Base-by-base conservation (phyloP, 2,888 invertebrate genomes). In the Melolontha melolontha region DNA sequence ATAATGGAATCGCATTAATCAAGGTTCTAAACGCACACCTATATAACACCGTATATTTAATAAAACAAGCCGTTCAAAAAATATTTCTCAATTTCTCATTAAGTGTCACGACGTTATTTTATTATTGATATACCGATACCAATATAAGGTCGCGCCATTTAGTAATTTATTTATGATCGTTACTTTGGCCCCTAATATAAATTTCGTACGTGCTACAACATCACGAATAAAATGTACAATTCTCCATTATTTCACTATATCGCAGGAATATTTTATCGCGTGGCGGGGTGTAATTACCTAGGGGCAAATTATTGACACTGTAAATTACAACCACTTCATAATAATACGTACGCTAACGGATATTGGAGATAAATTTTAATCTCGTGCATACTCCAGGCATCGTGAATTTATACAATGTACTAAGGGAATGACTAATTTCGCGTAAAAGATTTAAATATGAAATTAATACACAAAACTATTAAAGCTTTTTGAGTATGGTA, bases 231-330 rank as follows among this genome's bases (percentile, higher is more conserved):
- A 51, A 51, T 27, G 29, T 12, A 51, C 27, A 51, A n/a, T 27
- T 29, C 51, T 34, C 51, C 29, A 17, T 52, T 52, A 52, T 34
- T 52, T 52, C 12, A 52, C 12, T 52, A 52, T 14, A 52, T 50
- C 17, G 29, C 34, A 1, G 34, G 51, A 12, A 5, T 34, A 52
- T 52, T 17, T 52, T 52, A 52, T 52, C 51, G 51, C 29, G n/a
- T 29, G 29, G 51, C 16, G 12, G 51, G 29, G 7, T 52, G 47
- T 44, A 62, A 62, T 62, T 47, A 62, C 42, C 29, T 29, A 17
- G 12, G 57, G 42, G 47, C 62, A 34, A 62, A 62, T 62, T 62
- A 62, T 62, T 62, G 62, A 62, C 62, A 47, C 27, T 47, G 44
- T 44, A 62, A 47, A 62, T 62, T 62, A 47, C 62, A 42, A 27